phyloP scores from a whole-genome alignment of 2,113 vertebrate species.

The Aphyosemion australe region DNA sequence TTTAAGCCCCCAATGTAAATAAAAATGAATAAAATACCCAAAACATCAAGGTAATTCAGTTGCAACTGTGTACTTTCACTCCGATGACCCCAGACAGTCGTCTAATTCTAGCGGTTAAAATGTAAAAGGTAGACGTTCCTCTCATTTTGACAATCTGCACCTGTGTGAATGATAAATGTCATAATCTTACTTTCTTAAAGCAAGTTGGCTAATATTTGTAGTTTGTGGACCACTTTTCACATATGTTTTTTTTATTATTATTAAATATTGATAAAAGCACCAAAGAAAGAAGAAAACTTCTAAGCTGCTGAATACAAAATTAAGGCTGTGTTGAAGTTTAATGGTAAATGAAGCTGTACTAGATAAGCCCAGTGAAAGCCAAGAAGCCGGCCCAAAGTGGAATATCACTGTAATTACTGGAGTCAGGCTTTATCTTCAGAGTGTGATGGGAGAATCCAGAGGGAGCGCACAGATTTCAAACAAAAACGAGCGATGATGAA shows the following conservation, averaged over 20 bases:
- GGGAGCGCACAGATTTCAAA: conserved; percentile 11
- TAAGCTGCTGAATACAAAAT: conserved; percentile 33
- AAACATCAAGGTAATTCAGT: no score
- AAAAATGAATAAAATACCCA: no score
- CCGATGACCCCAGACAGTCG: no score
- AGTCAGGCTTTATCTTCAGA: conserved; percentile 36
- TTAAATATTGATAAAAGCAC: conserved; percentile 44
- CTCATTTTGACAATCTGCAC: no score
- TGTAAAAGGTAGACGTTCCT: no score
- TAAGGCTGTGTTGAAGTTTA: conserved; percentile 23
- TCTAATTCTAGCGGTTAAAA: no score
- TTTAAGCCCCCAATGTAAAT: no score
- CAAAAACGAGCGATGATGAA: conserved; percentile 6
- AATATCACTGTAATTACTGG: conserved; percentile 44
- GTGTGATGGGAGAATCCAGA: conserved; percentile 10
- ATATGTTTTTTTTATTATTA: conserved; percentile 12
- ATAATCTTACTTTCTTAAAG: no score
- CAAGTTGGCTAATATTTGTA: conserved; percentile 4
- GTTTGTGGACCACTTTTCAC: conserved; percentile 32
- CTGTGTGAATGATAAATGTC: no score
- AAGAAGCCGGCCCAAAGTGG: conserved; percentile 14
- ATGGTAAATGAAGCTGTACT: conserved; percentile 14
- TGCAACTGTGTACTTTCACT: no score
- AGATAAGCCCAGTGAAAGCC: conserved; percentile 25
- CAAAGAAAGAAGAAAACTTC: neutral